These are phyloP conservation scores for Thaleichthys pacificus DNA, from an alignment of 2,797 vertebrate genomes.

Conservation along the genomic window DNA sequence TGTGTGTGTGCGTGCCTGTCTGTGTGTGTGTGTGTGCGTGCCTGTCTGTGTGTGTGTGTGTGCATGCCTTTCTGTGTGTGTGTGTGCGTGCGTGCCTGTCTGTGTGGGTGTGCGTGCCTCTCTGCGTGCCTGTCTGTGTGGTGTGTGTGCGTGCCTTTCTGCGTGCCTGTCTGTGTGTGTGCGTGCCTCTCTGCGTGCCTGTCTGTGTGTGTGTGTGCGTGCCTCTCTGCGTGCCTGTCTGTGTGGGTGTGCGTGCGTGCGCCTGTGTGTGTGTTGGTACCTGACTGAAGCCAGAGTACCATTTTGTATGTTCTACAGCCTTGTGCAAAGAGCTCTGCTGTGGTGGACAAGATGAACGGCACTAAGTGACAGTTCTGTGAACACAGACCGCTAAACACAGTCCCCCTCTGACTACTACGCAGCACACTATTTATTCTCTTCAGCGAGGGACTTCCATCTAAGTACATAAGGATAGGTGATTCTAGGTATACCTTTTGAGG, in stretches of 20 bases:
- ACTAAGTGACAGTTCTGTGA: not conserved
- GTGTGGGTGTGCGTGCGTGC: not conserved
- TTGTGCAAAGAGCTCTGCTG: not conserved
- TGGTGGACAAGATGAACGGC: not conserved
- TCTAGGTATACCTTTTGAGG: not conserved
- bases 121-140: constrained; percentile 3
- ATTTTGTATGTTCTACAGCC: not conserved
- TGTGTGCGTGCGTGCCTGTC: not conserved
- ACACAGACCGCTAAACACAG: not conserved
- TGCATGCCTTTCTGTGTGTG: not conserved
- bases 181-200: not conserved
- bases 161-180: constrained; percentile 23
- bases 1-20: constrained; percentile 23
- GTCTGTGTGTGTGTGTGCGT: constrained; percentile 25
- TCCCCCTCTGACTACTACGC: not conserved
- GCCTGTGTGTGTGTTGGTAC: not conserved
- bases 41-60: not conserved
- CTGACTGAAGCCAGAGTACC: not conserved
- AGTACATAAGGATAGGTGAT: not conserved
- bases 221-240: not conserved
- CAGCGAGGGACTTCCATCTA: not conserved
- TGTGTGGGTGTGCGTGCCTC: constrained; percentile 20
- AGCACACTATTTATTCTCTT: not conserved
- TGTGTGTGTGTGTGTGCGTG: constrained; percentile 22
- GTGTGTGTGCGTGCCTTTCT: not conserved